Percentiles rank a stretch among this genome's conserved stretches.
These are phyloP conservation scores for Cancer borealis DNA, from an alignment of 2,888 invertebrate species.

Conservation along the genomic window DNA sequence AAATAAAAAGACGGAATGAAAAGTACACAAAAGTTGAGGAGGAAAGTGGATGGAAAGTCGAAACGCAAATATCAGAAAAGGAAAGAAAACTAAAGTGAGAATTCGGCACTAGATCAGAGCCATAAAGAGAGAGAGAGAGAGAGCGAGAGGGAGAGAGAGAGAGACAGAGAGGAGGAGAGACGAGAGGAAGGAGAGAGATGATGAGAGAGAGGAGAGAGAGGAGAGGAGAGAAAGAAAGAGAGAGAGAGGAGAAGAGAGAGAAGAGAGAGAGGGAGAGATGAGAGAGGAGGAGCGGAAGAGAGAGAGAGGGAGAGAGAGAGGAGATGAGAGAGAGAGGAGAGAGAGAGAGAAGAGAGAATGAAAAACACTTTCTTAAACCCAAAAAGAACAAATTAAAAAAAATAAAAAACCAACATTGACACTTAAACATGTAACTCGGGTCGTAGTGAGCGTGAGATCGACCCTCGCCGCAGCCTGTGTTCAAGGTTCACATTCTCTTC, in stretches of 20 bases:
- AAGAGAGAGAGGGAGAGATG: neutral
- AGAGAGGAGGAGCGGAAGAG: neutral
- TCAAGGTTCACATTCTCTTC: neutral
- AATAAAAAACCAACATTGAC: neutral
- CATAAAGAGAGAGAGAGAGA: neutral
- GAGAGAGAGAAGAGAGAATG: neutral
- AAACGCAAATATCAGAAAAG: neutral
- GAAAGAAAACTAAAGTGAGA: slow-evolving; percentile 3
- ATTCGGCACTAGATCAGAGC: neutral
- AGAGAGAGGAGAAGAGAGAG: neutral
- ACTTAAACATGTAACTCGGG: neutral
- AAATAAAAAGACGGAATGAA: neutral
- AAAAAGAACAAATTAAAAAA: neutral
- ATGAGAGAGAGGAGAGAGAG: neutral
- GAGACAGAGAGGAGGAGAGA: neutral
- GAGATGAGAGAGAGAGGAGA: neutral
- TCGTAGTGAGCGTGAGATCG: neutral
- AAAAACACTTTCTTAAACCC: neutral
- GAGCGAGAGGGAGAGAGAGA: neutral
- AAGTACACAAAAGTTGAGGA: neutral
- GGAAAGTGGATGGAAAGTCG: neutral
- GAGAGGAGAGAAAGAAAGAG: neutral
- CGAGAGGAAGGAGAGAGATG: neutral
- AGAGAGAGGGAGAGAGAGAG: neutral
- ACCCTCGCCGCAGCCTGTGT: neutral